These are phyloP conservation scores for Tetraneura akinire DNA, from an alignment of 1,140 invertebrate species.

Conservation along the genomic window DNA sequence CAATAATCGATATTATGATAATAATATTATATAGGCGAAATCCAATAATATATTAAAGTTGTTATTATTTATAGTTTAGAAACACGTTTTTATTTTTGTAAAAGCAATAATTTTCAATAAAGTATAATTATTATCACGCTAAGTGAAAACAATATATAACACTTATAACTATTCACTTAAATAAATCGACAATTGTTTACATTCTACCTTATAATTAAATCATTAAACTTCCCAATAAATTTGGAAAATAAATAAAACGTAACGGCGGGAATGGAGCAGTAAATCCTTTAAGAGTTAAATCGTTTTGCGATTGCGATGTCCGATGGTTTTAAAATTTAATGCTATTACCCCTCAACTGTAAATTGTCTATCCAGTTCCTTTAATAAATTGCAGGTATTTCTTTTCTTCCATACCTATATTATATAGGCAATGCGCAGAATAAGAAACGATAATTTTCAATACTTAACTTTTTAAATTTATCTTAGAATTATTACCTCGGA, in stretches of 20 bases:
- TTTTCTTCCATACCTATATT: too few relatives aligned
- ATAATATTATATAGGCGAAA: too few relatives aligned
- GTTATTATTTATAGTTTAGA: too few relatives aligned
- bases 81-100: too few relatives aligned
- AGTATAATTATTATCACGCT: too few relatives aligned
- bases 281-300: neutral
- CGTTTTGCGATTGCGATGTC: neutral
- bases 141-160: too few relatives aligned
- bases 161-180: too few relatives aligned
- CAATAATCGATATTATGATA: too few relatives aligned
- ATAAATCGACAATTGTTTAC: neutral
- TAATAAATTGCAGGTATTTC: neutral
- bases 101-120: too few relatives aligned
- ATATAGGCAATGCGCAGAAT: too few relatives aligned
- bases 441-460: neutral
- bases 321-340: slow-evolving; percentile 3
- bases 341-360: neutral
- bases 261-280: too few relatives aligned
- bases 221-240: neutral
- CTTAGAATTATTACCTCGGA: neutral
- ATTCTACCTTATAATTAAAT: neutral
- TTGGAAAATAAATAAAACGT: neutral
- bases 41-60: too few relatives aligned
- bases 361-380: neutral
- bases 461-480: neutral